Evolutionary conservation across 2,888 invertebrate genomes (phyloP), one percentile per base, ranked within the genome.

Genomic region (Euplexia lucipara): DNA sequence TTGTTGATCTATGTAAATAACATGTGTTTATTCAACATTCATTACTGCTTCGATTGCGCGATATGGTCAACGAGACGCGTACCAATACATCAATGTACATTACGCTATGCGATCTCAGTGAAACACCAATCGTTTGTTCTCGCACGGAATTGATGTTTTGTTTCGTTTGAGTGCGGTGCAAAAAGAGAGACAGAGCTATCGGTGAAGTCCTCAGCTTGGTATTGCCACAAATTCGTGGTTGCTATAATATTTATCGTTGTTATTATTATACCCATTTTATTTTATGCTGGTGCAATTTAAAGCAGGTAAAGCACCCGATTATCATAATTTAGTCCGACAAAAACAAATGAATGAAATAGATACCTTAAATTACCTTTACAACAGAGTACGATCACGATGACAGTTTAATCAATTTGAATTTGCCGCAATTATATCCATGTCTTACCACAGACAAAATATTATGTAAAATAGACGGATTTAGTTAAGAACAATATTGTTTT

Each of bases 41-140:
- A 92, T 88, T 85, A 76, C 89, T 78, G 64, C 47, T 66, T 34
- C 6, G 3, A 4, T 6, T 16, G 6, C 4, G 18, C 12, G 0
- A 1, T n/a, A 1, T 0, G 0, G 0, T 0, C 2, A 1, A 0
- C 0, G 0, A 2, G 3, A 5, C 0, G 3, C 12, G 1, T 47
- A 68, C 37, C 39, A 76, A 51, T 9, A 49, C 53, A 47, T 59
- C 83, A 48, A 75, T 85, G 85, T 73, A 85, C n/a, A 49, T 0
- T 30, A 41, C 22, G 34, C 16, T 0, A 30, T 10, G 26, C 66
- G 49, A 57, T 69, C 26, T 35, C 1, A 44, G 41, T 35, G 30
- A 48, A 1, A 14, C 2, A 2, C 4, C 12, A 26, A 2, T 42
- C 14, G 42, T 22, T 47, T 16, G 4, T 39, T 22, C 32, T 41